phyloP scores from a whole-genome alignment of 2,797 vertebrate species.

The Glyptemys insculpta region DNA sequence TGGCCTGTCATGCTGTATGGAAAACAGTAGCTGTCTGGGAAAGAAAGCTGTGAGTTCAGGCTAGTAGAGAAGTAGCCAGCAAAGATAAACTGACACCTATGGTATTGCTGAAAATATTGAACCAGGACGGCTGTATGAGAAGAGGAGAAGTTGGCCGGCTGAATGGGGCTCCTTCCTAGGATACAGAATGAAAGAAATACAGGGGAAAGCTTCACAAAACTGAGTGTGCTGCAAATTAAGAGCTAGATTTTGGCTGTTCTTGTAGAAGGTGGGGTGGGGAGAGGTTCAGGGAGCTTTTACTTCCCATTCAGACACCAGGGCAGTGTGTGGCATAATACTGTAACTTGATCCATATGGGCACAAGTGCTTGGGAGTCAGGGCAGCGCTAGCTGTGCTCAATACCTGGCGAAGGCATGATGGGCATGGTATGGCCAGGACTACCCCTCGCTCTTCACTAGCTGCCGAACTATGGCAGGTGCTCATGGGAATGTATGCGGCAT shows the following conservation, averaged over 20 bases:
- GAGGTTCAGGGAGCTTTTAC: fast-evolving
- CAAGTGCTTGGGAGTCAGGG: not conserved
- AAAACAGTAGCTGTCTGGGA: constrained; percentile 47
- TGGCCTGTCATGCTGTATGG: not conserved
- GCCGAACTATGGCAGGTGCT: too few species aligned
- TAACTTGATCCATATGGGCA: not conserved
- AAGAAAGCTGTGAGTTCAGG: not conserved
- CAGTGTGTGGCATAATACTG: not conserved
- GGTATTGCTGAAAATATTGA: constrained; percentile 4
- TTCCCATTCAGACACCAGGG: fast-evolving
- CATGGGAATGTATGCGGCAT: not conserved
- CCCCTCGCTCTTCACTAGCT: too few species aligned
- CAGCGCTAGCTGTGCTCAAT: not conserved
- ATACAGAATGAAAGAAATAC: not conserved
- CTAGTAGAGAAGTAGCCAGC: not conserved
- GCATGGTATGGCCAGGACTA: too few species aligned
- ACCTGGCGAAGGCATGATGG: too few species aligned
- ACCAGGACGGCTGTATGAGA: not conserved
- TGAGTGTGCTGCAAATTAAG: not conserved
- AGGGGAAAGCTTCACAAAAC: not conserved
- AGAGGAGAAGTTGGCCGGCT: not conserved
- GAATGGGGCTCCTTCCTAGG: not conserved
- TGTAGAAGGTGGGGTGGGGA: fast-evolving
- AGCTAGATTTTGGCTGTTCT: not conserved
- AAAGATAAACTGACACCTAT: constrained; percentile 1